Conservation (phyloP, 30 jellyfish, hydroid and myxozoan genomes). For the Clytia hemisphaerica region DNA sequence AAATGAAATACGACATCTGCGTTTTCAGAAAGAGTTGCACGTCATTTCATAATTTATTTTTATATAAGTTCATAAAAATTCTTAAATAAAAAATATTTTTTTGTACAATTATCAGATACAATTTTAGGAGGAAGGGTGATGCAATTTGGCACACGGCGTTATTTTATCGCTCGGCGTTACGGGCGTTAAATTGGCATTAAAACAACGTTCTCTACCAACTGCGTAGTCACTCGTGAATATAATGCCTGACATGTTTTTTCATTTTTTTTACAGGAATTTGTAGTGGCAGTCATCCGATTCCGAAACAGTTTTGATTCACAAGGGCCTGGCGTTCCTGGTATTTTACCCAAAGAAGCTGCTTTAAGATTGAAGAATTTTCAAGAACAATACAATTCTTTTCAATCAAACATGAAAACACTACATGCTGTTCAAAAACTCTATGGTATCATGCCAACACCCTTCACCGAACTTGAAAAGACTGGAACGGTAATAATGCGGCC, state of each 20-base stretch:
- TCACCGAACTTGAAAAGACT: constrained; percentile 63
- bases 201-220: too few relatives aligned
- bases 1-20: too few relatives aligned
- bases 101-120: too few relatives aligned
- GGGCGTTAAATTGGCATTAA: too few relatives aligned
- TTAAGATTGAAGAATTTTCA: constrained; percentile 46
- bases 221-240: too few relatives aligned
- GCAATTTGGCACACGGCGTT: not conserved
- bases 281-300: constrained; percentile 69
- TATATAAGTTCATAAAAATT: too few relatives aligned
- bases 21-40: too few relatives aligned
- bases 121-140: not conserved
- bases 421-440: constrained; percentile 63
- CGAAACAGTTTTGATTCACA: constrained; percentile 83
- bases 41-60: too few relatives aligned
- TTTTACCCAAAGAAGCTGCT: constrained; percentile 64
- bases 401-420: constrained; percentile 41
- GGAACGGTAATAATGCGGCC: constrained; percentile 66
- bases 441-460: constrained; percentile 68
- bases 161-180: not conserved
- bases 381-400: constrained; percentile 38
- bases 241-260: too few relatives aligned
- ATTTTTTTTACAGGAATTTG: constrained; percentile 51
- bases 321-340: constrained; percentile 85
- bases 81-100: too few relatives aligned